These are phyloP conservation scores for Pachypanchax playfairii DNA, from an alignment of 2,113 vertebrate genomes.

Conservation along the genomic window DNA sequence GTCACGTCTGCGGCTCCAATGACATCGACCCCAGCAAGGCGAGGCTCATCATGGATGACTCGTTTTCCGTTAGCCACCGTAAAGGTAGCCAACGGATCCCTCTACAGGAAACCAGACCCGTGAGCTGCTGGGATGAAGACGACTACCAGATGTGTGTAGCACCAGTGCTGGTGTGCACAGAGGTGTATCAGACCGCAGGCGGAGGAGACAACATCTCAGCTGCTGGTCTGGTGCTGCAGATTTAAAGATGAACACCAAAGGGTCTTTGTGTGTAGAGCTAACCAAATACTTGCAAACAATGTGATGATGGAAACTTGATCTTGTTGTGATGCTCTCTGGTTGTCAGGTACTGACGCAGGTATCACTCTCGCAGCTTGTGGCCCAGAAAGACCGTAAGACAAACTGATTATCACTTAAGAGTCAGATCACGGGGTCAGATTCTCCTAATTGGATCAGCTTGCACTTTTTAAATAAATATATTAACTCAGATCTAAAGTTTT, in stretches of 20 bases:
- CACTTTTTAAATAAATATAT: not conserved
- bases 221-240: conserved; percentile 85
- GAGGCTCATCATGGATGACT: conserved; percentile 86
- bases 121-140: conserved; percentile 84
- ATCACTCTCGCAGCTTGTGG: conserved; percentile 13
- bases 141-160: conserved; percentile 85
- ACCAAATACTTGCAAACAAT: conserved; percentile 17
- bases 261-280: conserved; percentile 11
- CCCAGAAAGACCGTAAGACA: conserved; percentile 14
- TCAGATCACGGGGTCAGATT: conserved; percentile 30
- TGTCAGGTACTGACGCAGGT: conserved; percentile 1
- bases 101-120: conserved; percentile 79
- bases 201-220: conserved; percentile 87
- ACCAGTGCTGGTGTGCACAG: conserved; percentile 85
- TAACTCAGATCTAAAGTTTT: not conserved
- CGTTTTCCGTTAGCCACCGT: conserved; percentile 81
- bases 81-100: conserved; percentile 82
- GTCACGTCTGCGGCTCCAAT: conserved; percentile 85
- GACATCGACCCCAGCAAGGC: conserved; percentile 84
- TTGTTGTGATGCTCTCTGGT: conserved; percentile 26
- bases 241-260: conserved; percentile 55
- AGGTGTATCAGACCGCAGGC: conserved; percentile 86
- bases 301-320: conserved; percentile 32
- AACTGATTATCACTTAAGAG: conserved; percentile 23
- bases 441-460: conserved; percentile 12